Evolutionary conservation across 2,888 invertebrate species (phyloP), one percentile per base, ranked within the genome.

Genomic region (Lottia scabra): DNA sequence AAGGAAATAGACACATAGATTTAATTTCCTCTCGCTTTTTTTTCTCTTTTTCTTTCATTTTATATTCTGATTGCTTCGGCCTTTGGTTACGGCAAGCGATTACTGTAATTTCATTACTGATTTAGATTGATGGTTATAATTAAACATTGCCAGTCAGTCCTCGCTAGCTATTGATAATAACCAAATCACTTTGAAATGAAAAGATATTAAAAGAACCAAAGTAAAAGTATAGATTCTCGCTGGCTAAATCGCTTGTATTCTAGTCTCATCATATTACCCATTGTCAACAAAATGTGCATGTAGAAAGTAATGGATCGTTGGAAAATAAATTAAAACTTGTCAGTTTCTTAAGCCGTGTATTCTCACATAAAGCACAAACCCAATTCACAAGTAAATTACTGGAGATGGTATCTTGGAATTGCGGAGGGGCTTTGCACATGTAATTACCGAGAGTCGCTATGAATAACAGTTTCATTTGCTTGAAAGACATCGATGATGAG

Each of bases 101-200:
- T 75, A 77, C 70, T 70, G 75, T 77, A 79, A 79, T 79, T 79
- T 79, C 79, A 78, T 79, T 79, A 79, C 75, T 74, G 77, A 75
- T 76, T 75, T 74, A 75, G 75, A 71, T 76, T 71, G 75, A 71
- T 76, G 75, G 76, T 79, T 78, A 75, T 79, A 75, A 76, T 78
- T 76, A 76, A 75, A 74, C 71, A 68, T n/a, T 3, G 46, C 5
- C 27, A 27, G 48, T 44, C 45, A 19, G n/a, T 46, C 48, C 46
- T 45, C 23, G 43, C 44, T 45, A 15, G 62, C 67, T 26, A 44
- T 46, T 64, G 65, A 63, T 48, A 65, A 70, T 63, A 56, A 65
- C 72, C 69, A 69, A 75, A 72, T 75, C 75, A 72, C 74, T 75
- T 75, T 75, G 72, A 75, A 75, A 72, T 72, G 75, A 72, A 75